phyloP scores from a whole-genome alignment of 2,888 invertebrate genomes.

The Thysanoteuthis rhombus region DNA sequence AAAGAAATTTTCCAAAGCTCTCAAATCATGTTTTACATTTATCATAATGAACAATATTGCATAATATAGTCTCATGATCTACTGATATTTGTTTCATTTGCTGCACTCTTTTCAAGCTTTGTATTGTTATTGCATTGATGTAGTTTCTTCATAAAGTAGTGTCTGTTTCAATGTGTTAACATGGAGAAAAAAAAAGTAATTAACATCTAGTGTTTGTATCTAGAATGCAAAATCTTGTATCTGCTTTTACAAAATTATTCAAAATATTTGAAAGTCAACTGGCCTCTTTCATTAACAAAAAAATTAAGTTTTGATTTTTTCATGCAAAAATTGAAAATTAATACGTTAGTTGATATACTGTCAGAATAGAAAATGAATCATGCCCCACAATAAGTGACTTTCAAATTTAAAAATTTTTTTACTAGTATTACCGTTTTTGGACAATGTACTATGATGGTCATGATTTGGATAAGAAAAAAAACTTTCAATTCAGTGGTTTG shows the following conservation, averaged over 20 bases:
- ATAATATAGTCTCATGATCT: background rate
- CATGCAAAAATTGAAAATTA: no score
- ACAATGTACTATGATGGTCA: no score
- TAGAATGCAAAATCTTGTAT: background rate
- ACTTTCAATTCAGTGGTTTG: no score
- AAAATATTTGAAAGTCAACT: background rate
- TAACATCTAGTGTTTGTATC: background rate
- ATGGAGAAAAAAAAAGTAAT: no score
- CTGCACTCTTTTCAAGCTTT: background rate
- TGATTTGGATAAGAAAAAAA: background rate
- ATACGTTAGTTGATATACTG: no score
- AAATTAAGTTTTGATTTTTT: no score
- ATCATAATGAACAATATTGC: background rate
- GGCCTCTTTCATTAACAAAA: background rate
- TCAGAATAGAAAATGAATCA: no score
- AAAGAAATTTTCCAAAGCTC: background rate
- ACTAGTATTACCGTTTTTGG: no score
- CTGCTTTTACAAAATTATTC: background rate
- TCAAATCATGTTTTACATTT: background rate
- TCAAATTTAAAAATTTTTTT: no score
- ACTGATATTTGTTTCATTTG: background rate
- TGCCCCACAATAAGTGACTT: no score
- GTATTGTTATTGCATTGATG: background rate
- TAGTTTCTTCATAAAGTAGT: background rate
- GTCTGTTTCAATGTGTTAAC: no score